Evolutionary conservation across 2,888 invertebrate genomes (phyloP).

Genomic region (Helicoverpa assulta): DNA sequence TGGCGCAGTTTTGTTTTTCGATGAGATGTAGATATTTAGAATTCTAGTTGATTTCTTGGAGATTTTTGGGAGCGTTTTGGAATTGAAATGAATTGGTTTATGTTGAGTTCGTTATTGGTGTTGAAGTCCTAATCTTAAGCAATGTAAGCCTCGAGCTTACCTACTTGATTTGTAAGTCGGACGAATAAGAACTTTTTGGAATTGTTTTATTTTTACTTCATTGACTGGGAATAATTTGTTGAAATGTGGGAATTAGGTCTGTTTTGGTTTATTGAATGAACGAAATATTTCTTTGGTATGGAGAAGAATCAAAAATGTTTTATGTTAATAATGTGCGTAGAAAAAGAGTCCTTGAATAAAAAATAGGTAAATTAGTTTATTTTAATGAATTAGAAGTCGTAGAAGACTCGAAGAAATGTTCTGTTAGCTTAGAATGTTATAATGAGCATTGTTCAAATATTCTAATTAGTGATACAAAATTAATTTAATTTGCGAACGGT

Average conservation of each 20-base stretch:
- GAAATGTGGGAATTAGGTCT: not conserved
- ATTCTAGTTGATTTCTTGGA: too few relatives aligned
- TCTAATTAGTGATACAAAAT: slow-evolving; percentile 20
- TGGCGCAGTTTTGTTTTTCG: not conserved
- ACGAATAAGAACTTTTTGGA: slow-evolving; percentile 7
- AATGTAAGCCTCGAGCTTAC: slow-evolving; percentile 28
- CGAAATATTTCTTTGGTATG: not conserved
- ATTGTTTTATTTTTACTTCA: not conserved
- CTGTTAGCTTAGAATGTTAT: slow-evolving; percentile 13
- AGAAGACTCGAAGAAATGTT: slow-evolving; percentile 19
- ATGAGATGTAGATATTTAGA: not conserved
- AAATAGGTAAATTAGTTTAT: not conserved
- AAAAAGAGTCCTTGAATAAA: slow-evolving; percentile 13
- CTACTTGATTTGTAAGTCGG: slow-evolving; percentile 29
- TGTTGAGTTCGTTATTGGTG: slow-evolving; percentile 16
- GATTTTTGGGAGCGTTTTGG: not conserved
- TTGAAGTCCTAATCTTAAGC: slow-evolving; percentile 15
- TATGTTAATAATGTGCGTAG: not conserved
- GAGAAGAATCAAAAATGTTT: not conserved
- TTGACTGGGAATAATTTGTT: not conserved
- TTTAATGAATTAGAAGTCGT: slow-evolving; percentile 2
- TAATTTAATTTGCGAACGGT: slow-evolving; percentile 14
- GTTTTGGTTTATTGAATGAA: not conserved
- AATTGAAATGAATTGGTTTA: not conserved
- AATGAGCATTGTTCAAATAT: slow-evolving; percentile 39